Base-by-base conservation (phyloP, 2,797 vertebrate species). In the Danio aesculapii region DNA sequence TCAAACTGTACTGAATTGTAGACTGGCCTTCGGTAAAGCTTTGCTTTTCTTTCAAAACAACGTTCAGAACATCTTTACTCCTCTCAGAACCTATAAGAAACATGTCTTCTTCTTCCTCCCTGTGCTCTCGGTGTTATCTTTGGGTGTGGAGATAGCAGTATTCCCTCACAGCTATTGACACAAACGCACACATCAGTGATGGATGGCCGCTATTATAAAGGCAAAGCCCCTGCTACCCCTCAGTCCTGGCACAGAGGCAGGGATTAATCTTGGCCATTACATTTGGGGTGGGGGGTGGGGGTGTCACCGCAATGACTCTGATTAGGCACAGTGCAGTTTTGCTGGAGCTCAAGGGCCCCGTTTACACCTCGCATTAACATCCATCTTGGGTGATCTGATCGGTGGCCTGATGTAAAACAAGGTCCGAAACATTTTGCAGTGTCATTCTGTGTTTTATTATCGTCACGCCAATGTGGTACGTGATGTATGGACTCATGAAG, bases 131-230 rank as follows among this genome's bases (percentile, higher is more conserved):
- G 68, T 81, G 71, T 73, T 81, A 85, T 84, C 76, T 79, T 69
- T 58, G 69, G 79, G 61, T 84, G 77, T 83, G 69, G 71, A 55
- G 81, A 79, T 55, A 81, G 76, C 62, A 82, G 69, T 83, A 63
- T 84, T 86, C 85, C 79, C 83, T 86, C 76, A 82, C 64, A 71
- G 77, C 73, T 80, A 84, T 66, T 84, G 83, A 85, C 87, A 83
- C 55, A 70, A 83, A 81, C 79, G 19, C 61, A 86, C 62, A 86
- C 85, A 81, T 83, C 69, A 79, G 30, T 88, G 87, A 88, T 88
- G 85, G 82, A 88, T 86, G 85, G 70, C 74, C 77, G 77, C 87
- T 83, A 88, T 88, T 88, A 88, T 81, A 84, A n/a, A 70, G 82
- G 79, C 61, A 83, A 82, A 84, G 52, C 69, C 74, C 59, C 69